Conservation (phyloP, 2,797 vertebrate genomes). For the Periophthalmus magnuspinnatus region DNA sequence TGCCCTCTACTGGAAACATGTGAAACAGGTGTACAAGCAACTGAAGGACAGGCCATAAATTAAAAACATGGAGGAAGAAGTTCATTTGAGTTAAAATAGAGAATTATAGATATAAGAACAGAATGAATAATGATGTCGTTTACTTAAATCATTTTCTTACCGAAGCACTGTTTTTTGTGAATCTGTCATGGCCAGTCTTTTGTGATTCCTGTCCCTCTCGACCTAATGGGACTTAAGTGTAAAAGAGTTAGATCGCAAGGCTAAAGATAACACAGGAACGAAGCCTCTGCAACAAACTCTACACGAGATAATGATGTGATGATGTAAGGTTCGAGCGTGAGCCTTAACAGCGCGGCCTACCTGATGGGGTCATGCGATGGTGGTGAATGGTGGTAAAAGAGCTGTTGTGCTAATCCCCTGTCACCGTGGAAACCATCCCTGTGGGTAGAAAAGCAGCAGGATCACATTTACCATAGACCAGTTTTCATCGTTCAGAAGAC, state of each 20-base stretch:
- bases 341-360: constrained; percentile 34
- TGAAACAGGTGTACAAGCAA: background rate
- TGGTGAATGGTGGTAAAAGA: constrained; percentile 35
- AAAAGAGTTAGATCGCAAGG: constrained; percentile 28
- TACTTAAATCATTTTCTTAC: background rate
- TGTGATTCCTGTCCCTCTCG: constrained; percentile 37
- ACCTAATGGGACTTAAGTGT: constrained; percentile 21
- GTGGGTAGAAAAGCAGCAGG: constrained; percentile 53
- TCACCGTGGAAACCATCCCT: constrained; percentile 54
- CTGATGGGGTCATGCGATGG: constrained; percentile 44
- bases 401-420: constrained; percentile 43
- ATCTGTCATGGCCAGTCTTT: constrained; percentile 11
- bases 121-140: background rate
- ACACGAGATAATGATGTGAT: constrained; percentile 25
- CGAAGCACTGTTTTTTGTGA: background rate
- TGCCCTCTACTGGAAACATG: constrained; percentile 71
- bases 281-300: constrained; percentile 31
- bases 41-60: background rate
- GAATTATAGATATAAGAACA: background rate
- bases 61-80: background rate
- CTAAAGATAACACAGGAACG: constrained; percentile 22
- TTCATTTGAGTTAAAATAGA: background rate
- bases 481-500: constrained; percentile 70
- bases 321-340: constrained; percentile 17
- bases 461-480: constrained; percentile 73